These are phyloP conservation scores for Tetramorium parvispinum DNA, from an alignment of 1,140 invertebrate genomes.

Conservation along the genomic window DNA sequence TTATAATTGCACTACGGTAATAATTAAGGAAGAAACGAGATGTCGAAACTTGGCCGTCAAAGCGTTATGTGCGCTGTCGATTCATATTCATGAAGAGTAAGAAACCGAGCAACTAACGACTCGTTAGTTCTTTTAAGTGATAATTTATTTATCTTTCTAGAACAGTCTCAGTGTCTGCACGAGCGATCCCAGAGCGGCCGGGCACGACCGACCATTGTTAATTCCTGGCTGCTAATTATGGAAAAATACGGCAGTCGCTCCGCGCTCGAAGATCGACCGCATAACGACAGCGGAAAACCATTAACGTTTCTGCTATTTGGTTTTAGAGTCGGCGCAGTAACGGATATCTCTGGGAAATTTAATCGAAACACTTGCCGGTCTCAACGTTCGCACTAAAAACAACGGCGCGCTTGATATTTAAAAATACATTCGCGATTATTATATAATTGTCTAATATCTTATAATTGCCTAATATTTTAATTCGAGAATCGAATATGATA, in stretches of 20 bases:
- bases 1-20: constrained; percentile 44
- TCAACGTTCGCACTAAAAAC: constrained; percentile 43
- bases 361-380: constrained; percentile 52
- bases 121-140: constrained; percentile 79
- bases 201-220: constrained; percentile 73
- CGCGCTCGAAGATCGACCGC: constrained; percentile 69
- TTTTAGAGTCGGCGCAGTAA: constrained; percentile 65
- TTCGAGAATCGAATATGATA: background rate
- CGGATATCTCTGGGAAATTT: constrained; percentile 56
- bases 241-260: constrained; percentile 77
- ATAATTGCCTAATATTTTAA: background rate
- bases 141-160: constrained; percentile 82
- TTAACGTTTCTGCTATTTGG: constrained; percentile 65
- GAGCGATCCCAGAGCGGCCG: constrained; percentile 71
- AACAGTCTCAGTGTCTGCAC: constrained; percentile 76
- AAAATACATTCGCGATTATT: constrained; percentile 24
- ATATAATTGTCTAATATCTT: constrained; percentile 16
- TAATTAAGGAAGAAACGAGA: constrained; percentile 69
- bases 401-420: background rate
- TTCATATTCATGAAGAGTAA: constrained; percentile 78
- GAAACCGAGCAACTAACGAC: constrained; percentile 74
- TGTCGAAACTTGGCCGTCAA: constrained; percentile 68
- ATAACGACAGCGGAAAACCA: constrained; percentile 73
- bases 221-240: constrained; percentile 79
- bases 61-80: constrained; percentile 36